These are phyloP conservation scores for Hippolais icterina DNA, from an alignment of 2,113 vertebrate genomes.

Conservation along the genomic window DNA sequence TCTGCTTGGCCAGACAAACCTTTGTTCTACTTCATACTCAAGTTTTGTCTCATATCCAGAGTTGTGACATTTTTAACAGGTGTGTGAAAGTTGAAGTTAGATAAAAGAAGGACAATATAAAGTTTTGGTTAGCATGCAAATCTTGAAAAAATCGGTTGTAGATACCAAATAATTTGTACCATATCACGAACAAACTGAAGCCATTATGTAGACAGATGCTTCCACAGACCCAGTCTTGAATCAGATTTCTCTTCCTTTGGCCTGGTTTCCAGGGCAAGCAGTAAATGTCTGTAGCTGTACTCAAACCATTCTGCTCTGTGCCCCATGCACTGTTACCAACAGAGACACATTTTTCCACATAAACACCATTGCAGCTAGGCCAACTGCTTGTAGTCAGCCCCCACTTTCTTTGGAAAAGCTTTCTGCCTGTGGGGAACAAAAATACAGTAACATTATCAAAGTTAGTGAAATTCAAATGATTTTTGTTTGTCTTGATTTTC, in stretches of 20 bases:
- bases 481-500: neutral
- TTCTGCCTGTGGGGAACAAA: neutral
- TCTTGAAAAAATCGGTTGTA: neutral
- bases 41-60: neutral
- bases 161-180: neutral
- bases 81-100: neutral
- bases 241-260: neutral
- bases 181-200: neutral
- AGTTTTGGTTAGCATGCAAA: neutral
- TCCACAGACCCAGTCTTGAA: neutral
- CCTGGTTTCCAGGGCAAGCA: accelerated
- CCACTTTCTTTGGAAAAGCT: neutral
- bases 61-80: neutral
- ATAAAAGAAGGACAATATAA: neutral
- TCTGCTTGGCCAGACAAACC: neutral
- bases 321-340: neutral
- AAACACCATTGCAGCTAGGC: neutral
- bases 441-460: neutral
- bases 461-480: neutral
- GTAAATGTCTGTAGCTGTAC: neutral
- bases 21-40: neutral
- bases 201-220: neutral
- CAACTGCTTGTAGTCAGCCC: neutral
- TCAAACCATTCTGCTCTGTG: neutral
- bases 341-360: neutral